Evolutionary conservation across 2,797 vertebrate genomes (phyloP), one percentile per base, ranked within the genome.

Genomic region (Trematomus bernacchii): DNA sequence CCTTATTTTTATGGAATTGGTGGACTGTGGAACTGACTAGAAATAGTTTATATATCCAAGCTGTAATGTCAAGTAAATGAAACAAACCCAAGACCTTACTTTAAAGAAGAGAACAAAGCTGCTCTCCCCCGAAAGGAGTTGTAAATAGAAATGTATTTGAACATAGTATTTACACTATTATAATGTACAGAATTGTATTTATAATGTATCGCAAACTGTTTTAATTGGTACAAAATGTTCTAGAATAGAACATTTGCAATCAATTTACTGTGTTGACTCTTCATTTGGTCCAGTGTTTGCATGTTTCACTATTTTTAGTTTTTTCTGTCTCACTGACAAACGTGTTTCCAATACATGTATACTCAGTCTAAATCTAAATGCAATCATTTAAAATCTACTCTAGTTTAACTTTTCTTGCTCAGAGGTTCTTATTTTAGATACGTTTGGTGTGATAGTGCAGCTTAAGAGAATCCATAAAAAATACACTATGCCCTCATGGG

Each of bases 101-200:
- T 92, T 95, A 94, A 96, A 96, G 64, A 93, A 89, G 84, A 93
- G 81, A 90, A 92, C 88, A 95, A 97, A 97, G 97, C 98, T 98
- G 97, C 96, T 97, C 91, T 95, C 94, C 94, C 94, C 92, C 80
- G 89, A 62, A 92, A 93, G 95, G 93, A 96, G 95, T 88, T 97
- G 95, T 98, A 96, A 95, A 97, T 96, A 97, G 87, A 96, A 92
- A 96, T 95, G 86, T 94, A 93, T 94, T 91, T 93, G 96, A 95
- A 96, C 88, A 95, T 97, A 92, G 89, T 95, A 95, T 97, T 97
- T 96, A 93, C 96, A 94, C 93, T 96, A 95, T 94, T 93, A 94
- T 94, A 94, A 95, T 98, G 97, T 99, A 97, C 96, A 98, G 95
- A 96, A 95, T 94, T 98, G 97, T 99, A 99, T 98, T 98, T 99